Evolutionary conservation across 2,113 vertebrate genomes (phyloP).

Genomic region (Gambusia holbrooki): DNA sequence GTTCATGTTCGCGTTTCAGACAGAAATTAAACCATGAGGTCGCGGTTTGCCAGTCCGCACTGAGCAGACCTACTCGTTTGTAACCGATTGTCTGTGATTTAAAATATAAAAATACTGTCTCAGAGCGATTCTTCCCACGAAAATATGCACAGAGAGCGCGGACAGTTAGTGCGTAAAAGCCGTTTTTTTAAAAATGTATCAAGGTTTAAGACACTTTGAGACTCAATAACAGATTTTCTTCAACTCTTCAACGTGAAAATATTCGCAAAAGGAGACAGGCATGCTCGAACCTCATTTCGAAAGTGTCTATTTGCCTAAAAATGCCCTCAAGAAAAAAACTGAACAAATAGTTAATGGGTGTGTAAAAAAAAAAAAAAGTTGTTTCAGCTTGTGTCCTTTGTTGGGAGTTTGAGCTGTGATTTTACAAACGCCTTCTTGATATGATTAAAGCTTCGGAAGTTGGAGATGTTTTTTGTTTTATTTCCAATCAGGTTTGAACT

Average conservation of each 20-base stretch:
- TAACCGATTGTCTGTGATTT: not conserved
- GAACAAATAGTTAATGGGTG: not conserved
- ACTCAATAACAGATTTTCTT: not conserved
- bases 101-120: rapidly evolving
- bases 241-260: not conserved
- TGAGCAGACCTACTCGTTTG: rapidly evolving
- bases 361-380: not conserved
- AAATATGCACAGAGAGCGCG: not conserved
- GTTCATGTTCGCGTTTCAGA: not conserved
- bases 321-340: not conserved
- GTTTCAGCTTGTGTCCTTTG: conserved; percentile 21
- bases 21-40: not conserved
- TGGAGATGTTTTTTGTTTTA: not conserved
- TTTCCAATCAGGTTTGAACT: not conserved
- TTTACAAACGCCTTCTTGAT: not conserved
- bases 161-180: conserved; percentile 35
- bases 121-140: not conserved
- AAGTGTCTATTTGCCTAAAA: not conserved
- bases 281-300: not conserved
- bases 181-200: not conserved
- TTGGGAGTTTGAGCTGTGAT: not conserved
- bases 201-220: not conserved
- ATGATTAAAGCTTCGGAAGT: not conserved
- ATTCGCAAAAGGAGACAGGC: too few species aligned
- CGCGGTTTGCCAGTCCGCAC: not conserved